Evolutionary conservation across 2,888 invertebrate species (phyloP).

Genomic region (Hipparchia semele): DNA sequence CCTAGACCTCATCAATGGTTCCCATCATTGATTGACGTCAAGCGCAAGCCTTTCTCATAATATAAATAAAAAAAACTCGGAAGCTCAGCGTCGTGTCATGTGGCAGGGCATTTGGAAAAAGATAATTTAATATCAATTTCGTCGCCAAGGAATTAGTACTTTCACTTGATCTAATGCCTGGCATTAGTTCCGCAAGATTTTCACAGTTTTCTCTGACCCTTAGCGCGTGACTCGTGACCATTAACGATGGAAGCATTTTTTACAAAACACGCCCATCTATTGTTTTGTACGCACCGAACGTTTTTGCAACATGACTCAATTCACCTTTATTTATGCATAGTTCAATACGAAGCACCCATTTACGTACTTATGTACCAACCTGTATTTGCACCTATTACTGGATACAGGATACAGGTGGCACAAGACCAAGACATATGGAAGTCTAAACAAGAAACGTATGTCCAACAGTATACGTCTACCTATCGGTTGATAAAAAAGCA

Average conservation of each 20-base stretch:
- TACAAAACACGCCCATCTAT: conserved; percentile 21
- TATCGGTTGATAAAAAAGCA: no score
- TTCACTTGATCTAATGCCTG: conserved; percentile 36
- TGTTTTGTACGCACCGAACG: conserved; percentile 9
- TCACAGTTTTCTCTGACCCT: conserved; percentile 64
- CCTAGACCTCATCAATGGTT: no score
- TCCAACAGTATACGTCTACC: no score
- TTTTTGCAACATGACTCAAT: conserved; percentile 28
- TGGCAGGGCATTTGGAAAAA: neutral
- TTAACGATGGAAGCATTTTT: conserved; percentile 24
- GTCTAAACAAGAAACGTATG: no score
- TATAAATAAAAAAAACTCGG: no score
- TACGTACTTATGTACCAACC: neutral
- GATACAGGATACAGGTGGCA: no score
- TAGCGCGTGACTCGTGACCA: conserved; percentile 59
- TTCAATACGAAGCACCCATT: neutral
- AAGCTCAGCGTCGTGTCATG: no score
- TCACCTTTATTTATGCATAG: neutral
- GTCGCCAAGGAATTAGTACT: conserved; percentile 18
- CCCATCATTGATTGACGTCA: no score
- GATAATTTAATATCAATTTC: conserved; percentile 1
- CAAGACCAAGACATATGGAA: no score
- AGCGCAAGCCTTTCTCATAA: no score
- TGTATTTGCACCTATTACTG: no score
- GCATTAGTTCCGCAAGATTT: conserved; percentile 68